Conservation (phyloP, 1,140 invertebrate genomes). For the Drosophila lowei region DNA sequence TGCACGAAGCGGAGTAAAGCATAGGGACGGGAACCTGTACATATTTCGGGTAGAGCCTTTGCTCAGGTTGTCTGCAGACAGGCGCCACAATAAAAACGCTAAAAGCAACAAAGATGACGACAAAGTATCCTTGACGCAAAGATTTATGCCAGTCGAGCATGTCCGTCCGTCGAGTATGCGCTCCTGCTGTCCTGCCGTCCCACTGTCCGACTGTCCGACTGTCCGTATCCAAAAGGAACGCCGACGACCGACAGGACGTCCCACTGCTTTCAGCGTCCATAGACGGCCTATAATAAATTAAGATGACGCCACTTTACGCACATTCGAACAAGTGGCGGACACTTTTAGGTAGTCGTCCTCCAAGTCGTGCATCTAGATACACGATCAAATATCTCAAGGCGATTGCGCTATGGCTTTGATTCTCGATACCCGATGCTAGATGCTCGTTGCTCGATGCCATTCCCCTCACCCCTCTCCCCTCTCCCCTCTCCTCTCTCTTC, state of each 20-base stretch:
- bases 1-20: neutral
- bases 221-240: constrained; percentile 21
- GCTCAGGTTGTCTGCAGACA: constrained; percentile 58
- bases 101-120: constrained; percentile 76
- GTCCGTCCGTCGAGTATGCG: neutral
- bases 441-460: constrained; percentile 11
- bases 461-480: no score
- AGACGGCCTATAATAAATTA: constrained; percentile 77
- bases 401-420: constrained; percentile 71
- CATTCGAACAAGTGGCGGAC: constrained; percentile 80
- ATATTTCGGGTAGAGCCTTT: constrained; percentile 24
- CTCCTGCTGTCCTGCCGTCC: neutral
- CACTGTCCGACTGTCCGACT: neutral
- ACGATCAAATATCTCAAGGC: constrained; percentile 63
- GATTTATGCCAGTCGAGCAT: constrained; percentile 66
- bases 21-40: constrained; percentile 29
- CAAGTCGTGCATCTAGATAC: constrained; percentile 34
- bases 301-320: constrained; percentile 81
- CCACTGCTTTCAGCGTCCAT: constrained; percentile 65
- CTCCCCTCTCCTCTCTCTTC: no score
- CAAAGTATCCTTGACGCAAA: constrained; percentile 80
- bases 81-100: constrained; percentile 80
- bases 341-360: constrained; percentile 68
- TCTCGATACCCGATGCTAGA: constrained; percentile 22
- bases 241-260: constrained; percentile 66